A percentile compares a stretch with the other conserved stretches of the same genome.
phyloP scores from a whole-genome alignment of 2,797 vertebrate species.

The Thunnus albacares region DNA sequence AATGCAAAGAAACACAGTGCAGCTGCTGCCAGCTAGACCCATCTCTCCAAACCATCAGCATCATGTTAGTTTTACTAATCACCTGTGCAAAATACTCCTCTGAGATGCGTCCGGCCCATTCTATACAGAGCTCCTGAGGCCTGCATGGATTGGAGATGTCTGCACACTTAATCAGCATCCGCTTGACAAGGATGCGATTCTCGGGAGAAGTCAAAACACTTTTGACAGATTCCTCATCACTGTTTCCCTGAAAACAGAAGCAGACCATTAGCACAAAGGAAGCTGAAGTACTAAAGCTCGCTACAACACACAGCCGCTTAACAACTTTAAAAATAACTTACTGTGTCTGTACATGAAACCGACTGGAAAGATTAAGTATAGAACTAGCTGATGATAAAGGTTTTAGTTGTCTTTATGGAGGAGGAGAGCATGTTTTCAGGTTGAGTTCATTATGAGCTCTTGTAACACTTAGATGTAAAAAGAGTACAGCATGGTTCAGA shows the following conservation, averaged over 20 bases:
- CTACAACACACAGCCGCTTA: constrained; percentile 12
- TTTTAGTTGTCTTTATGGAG: constrained; percentile 13
- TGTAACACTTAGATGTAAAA: constrained; percentile 31
- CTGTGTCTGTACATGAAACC: constrained; percentile 16
- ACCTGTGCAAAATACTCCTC: constrained; percentile 99
- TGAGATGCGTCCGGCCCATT: constrained; percentile 97
- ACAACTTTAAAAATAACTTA: constrained; percentile 35
- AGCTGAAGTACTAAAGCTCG: not conserved
- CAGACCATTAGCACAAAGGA: constrained; percentile 41
- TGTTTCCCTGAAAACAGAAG: constrained; percentile 77
- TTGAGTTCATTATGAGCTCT: not conserved
- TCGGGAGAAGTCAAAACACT: constrained; percentile 91
- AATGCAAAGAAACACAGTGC: not conserved
- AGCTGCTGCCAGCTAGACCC: not conserved
- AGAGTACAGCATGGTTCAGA: not conserved
- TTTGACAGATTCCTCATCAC: constrained; percentile 88
- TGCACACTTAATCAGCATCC: constrained; percentile 98
- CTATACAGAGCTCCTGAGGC: constrained; percentile 92
- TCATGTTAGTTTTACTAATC: constrained; percentile 17
- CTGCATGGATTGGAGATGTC: constrained; percentile 98
- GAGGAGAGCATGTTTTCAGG: not conserved
- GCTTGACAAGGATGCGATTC: constrained; percentile 95
- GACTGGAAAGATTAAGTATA: not conserved
- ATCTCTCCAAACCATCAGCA: not conserved
- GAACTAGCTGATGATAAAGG: constrained; percentile 2